phyloP scores from a whole-genome alignment of 2,888 invertebrate genomes.

The Herminia tarsipennalis region DNA sequence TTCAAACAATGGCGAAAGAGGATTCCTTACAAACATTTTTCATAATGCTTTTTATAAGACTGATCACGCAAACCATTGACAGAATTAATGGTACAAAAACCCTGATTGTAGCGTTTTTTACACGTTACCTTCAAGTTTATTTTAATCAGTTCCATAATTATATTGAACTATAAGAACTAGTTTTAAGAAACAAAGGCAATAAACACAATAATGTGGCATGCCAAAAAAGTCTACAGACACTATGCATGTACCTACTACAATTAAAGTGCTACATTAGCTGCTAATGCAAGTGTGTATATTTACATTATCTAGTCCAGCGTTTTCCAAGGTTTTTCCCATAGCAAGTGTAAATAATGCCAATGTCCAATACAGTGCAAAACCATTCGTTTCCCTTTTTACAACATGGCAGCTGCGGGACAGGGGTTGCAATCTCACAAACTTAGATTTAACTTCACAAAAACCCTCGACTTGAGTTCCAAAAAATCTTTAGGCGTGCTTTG shows the following conservation, averaged over 20 bases:
- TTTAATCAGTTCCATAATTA: constrained; percentile 26
- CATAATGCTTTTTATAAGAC: constrained; percentile 11
- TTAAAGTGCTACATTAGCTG: too few relatives aligned
- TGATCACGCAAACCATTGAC: constrained; percentile 10
- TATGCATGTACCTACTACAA: background rate
- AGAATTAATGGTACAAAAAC: constrained; percentile 24
- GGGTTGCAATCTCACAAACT: too few relatives aligned
- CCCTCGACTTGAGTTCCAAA: too few relatives aligned
- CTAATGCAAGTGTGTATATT: too few relatives aligned
- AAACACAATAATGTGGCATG: background rate
- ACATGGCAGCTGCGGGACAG: too few relatives aligned
- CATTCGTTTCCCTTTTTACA: too few relatives aligned
- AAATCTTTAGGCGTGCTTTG: too few relatives aligned
- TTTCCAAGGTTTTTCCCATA: too few relatives aligned
- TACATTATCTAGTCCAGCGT: too few relatives aligned
- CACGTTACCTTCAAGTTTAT: constrained; percentile 22
- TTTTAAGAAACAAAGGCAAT: constrained; percentile 12
- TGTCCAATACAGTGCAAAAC: too few relatives aligned
- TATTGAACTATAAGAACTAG: constrained; percentile 6
- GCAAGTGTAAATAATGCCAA: too few relatives aligned
- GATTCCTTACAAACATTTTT: constrained; percentile 8
- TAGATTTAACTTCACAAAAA: too few relatives aligned
- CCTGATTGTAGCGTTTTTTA: constrained; percentile 19
- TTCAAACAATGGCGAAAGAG: constrained; percentile 6
- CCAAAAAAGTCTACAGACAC: background rate